phyloP scores from a whole-genome alignment of 2,888 invertebrate genomes.

The Panzeria rudis region DNA sequence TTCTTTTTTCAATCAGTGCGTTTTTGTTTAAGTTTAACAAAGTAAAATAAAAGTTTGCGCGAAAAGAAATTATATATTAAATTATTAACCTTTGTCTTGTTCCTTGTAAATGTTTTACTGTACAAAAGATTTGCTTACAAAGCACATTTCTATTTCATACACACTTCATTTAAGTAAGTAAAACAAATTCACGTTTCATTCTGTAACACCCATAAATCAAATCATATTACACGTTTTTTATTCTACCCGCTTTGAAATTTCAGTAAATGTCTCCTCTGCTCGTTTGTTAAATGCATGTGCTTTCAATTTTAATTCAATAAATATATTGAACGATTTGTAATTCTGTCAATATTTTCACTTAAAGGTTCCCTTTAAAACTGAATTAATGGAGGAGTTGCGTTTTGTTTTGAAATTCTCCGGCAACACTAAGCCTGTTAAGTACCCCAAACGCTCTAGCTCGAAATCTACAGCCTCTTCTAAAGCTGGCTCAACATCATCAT shows the following conservation, averaged over 20 bases:
- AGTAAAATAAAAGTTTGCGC: background rate
- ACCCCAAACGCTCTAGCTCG: constrained; percentile 80
- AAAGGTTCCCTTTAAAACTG: constrained; percentile 88
- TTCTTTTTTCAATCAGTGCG: constrained; percentile 8
- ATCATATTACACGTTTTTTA: background rate
- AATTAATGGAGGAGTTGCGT: constrained; percentile 88
- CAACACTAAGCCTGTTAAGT: constrained; percentile 88
- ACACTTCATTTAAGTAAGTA: background rate
- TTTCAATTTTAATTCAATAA: background rate
- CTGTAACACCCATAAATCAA: background rate
- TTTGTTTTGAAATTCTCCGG: constrained; percentile 90
- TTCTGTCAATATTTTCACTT: background rate
- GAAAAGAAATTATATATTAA: background rate
- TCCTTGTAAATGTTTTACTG: background rate
- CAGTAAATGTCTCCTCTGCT: background rate
- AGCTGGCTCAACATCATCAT: constrained; percentile 71
- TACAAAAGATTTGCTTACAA: background rate
- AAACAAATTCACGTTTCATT: too few relatives aligned
- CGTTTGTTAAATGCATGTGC: background rate
- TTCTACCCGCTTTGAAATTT: background rate
- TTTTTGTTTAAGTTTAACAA: constrained; percentile 8
- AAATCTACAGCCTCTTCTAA: constrained; percentile 74
- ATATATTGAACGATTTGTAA: background rate
- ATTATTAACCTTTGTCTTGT: background rate
- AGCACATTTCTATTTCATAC: background rate